Percentiles rank a stretch among this genome's conserved stretches.
Conservation (phyloP, 2,888 invertebrate genomes). For the Acronicta leporina region DNA sequence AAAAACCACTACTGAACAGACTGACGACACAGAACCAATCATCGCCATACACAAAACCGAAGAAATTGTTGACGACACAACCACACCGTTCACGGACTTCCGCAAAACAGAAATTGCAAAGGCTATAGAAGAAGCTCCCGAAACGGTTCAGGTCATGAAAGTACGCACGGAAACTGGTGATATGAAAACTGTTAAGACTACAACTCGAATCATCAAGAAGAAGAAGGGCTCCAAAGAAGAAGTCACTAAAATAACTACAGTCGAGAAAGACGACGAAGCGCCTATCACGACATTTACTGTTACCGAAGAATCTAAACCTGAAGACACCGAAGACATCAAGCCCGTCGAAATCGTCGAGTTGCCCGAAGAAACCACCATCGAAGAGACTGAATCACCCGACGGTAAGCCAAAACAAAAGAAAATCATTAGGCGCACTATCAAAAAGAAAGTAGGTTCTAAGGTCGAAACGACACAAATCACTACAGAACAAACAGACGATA, state of each 20-base stretch:
- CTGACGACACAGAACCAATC: conserved; percentile 52
- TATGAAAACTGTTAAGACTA: conserved; percentile 61
- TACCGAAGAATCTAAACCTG: conserved; percentile 31
- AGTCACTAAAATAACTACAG: conserved; percentile 53
- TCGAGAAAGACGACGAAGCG: conserved; percentile 56
- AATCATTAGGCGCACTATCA: conserved; percentile 60
- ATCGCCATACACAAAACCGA: conserved; percentile 57
- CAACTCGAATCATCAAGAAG: conserved; percentile 63
- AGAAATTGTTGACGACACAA: conserved; percentile 58
- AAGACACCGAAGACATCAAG: conserved; percentile 10
- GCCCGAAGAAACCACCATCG: conserved; percentile 62
- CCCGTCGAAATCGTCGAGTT: conserved; percentile 48
- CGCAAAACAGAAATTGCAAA: conserved; percentile 57
- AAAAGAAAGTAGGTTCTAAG: conserved; percentile 62
- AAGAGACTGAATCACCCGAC: conserved; percentile 67
- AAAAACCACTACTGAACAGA: conserved; percentile 49
- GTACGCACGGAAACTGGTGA: conserved; percentile 51
- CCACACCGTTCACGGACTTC: conserved; percentile 37
- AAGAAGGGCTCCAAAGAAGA: conserved; percentile 53
- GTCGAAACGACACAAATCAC: conserved; percentile 58
- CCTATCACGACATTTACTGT: conserved; percentile 53
- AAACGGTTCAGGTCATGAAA: conserved; percentile 47
- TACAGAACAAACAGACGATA: conserved; percentile 37
- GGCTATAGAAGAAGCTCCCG: conserved; percentile 55
- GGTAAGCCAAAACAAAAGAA: conserved; percentile 60